Conservation (phyloP, 2,888 invertebrate genomes). For the Polietes domitor region DNA sequence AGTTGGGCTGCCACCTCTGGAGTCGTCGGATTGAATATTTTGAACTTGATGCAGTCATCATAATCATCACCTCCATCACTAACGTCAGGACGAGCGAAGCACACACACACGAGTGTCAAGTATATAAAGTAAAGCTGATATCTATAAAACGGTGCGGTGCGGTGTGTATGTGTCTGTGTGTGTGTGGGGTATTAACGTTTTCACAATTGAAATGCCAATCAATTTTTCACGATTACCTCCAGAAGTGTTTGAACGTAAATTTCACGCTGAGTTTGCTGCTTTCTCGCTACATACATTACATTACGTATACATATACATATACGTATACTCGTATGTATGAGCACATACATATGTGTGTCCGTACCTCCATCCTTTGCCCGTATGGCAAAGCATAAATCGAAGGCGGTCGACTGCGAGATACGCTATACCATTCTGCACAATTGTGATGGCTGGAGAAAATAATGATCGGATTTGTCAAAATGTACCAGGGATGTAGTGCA, state of each 20-base stretch:
- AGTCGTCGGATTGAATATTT: constrained; percentile 26
- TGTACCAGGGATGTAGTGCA: no score
- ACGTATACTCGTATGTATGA: no score
- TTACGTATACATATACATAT: background rate
- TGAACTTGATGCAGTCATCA: constrained; percentile 56
- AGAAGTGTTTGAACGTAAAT: constrained; percentile 71
- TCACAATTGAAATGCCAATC: constrained; percentile 77
- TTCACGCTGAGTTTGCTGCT: constrained; percentile 52
- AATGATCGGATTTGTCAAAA: no score
- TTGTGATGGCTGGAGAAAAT: no score
- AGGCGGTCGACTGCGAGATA: no score
- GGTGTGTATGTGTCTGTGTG: constrained; percentile 8
- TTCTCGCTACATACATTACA: constrained; percentile 22
- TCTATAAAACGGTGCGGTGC: background rate
- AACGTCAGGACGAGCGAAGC: constrained; percentile 26
- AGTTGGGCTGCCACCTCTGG: constrained; percentile 2
- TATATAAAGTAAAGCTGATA: constrained; percentile 44
- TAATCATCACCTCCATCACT: constrained; percentile 46
- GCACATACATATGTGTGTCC: no score
- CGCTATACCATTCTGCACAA: no score
- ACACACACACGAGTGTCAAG: no score
- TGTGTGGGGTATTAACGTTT: constrained; percentile 44
- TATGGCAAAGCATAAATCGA: no score
- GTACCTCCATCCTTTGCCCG: no score
- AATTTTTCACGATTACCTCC: constrained; percentile 77